Conservation (phyloP, 2,113 vertebrate genomes). For the Tinamus guttatus region DNA sequence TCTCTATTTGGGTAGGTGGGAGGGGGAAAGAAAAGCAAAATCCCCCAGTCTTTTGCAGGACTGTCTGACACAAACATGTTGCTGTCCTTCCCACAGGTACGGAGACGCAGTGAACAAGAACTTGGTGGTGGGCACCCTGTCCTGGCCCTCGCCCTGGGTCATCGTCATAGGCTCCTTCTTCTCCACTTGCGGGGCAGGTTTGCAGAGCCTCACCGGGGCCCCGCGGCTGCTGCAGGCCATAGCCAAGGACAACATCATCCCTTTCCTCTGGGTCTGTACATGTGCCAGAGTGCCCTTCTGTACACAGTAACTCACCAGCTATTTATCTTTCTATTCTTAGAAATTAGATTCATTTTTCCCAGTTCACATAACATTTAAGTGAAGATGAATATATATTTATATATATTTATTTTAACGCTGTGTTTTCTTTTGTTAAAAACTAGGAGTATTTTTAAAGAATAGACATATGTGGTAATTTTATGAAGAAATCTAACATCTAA, state of each 20-base stretch:
- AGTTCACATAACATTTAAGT: not conserved
- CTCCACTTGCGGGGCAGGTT: constrained; percentile 93
- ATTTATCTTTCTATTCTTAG: accelerated
- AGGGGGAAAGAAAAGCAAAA: too few species aligned
- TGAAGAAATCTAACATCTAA: not conserved
- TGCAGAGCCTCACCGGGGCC: constrained; percentile 95
- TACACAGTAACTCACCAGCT: accelerated
- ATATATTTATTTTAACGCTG: not conserved
- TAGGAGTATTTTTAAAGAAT: not conserved
- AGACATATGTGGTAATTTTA: not conserved
- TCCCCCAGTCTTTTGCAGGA: not conserved
- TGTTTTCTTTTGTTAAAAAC: not conserved
- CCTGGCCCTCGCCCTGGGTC: constrained; percentile 98
- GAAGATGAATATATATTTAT: not conserved
- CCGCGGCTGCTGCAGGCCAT: constrained; percentile 95
- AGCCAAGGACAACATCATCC: constrained; percentile 98
- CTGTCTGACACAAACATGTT: not conserved
- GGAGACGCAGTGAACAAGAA: constrained; percentile 91
- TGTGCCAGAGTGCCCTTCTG: not conserved
- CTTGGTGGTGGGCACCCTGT: constrained; percentile 93
- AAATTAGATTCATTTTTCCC: not conserved
- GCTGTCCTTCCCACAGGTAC: constrained; percentile 77
- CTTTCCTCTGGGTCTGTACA: constrained; percentile 88
- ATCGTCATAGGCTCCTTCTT: constrained; percentile 98
- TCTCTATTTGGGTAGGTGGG: not conserved